Percentiles rank a stretch among this genome's conserved stretches.
Conservation (phyloP, 2,797 vertebrate species). For the Hapalemur alaotrensis region DNA sequence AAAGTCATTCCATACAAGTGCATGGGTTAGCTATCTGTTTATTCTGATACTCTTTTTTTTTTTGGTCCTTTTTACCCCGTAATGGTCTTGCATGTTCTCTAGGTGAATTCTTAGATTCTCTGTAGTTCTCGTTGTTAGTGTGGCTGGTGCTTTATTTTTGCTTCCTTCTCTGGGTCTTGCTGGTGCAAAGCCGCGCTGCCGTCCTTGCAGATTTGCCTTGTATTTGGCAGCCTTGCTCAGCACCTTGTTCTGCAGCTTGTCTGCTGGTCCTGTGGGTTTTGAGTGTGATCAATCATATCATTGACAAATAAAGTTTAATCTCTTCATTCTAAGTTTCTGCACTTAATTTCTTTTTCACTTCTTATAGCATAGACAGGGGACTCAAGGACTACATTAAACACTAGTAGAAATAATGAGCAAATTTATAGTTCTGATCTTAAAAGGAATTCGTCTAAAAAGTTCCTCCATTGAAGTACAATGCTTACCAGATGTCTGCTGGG, state of each 20-base stretch:
- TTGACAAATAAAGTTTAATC: background rate
- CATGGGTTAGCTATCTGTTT: background rate
- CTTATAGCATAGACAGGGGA: background rate
- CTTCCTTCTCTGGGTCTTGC: background rate
- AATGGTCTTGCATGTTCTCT: background rate
- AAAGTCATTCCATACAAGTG: background rate
- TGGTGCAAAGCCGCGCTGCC: too few relatives aligned
- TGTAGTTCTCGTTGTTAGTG: background rate
- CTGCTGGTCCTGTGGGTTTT: background rate
- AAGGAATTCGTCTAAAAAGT: background rate
- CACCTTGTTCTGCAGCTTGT: background rate
- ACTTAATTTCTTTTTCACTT: background rate
- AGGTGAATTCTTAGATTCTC: background rate
- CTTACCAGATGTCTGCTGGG: background rate
- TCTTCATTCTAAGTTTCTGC: background rate
- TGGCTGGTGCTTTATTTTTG: background rate
- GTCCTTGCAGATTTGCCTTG: too few relatives aligned
- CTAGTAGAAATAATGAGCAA: background rate
- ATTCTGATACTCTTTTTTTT: background rate
- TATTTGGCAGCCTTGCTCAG: background rate
- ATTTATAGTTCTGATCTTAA: background rate
- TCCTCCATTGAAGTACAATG: background rate
- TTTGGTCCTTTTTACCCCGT: background rate
- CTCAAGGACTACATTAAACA: background rate
- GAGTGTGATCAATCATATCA: background rate